These are phyloP conservation scores for Coendou prehensilis DNA, from an alignment of 2,797 vertebrate species.

Conservation along the genomic window DNA sequence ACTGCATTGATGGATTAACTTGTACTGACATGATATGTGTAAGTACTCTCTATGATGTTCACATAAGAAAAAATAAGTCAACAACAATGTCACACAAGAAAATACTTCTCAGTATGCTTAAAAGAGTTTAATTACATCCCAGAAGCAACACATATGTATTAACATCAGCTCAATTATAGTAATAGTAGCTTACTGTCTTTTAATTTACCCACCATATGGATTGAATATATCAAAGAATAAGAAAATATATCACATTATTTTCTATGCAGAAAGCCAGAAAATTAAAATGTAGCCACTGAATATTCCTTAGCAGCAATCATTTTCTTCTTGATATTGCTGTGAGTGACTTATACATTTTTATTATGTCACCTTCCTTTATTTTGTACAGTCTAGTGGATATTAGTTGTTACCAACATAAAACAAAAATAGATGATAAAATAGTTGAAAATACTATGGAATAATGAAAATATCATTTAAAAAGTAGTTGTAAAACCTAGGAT, in stretches of 20 bases:
- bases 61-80: neutral
- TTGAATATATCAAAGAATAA: neutral
- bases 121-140: neutral
- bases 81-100: neutral
- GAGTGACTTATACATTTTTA: neutral
- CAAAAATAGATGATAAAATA: conserved; percentile 2
- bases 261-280: neutral
- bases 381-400: neutral
- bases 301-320: neutral
- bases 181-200: neutral
- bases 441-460: neutral
- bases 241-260: neutral
- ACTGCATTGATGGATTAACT: neutral
- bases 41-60: neutral
- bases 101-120: neutral
- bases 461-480: neutral
- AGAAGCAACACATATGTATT: neutral
- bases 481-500: neutral
- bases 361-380: neutral
- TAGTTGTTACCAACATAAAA: neutral
- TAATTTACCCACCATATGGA: neutral
- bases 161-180: conserved; percentile 32
- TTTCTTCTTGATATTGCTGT: neutral
- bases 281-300: neutral
- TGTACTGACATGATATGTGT: neutral